Percentiles rank a stretch among this genome's conserved stretches.
Conservation (phyloP, 2,797 vertebrate species). For the Capromys pilorides region DNA sequence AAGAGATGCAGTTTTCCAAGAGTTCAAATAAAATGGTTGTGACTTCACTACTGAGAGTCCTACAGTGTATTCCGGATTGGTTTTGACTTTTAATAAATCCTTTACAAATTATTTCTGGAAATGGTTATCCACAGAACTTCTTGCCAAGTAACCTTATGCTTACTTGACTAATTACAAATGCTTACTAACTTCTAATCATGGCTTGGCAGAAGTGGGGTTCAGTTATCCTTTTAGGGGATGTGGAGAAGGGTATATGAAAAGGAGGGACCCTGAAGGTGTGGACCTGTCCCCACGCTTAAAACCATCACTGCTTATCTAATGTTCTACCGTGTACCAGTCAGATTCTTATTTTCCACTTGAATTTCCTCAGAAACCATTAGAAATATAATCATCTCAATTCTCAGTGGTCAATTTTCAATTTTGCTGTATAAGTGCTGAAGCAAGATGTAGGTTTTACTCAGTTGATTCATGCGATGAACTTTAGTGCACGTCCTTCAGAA, state of each 20-base stretch:
- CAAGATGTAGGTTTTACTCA: slow-evolving; percentile 14
- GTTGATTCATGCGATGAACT: slow-evolving; percentile 3
- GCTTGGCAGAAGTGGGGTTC: neutral
- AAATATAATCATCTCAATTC: slow-evolving; percentile 58
- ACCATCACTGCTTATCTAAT: neutral
- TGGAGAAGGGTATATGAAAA: neutral
- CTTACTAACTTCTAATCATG: neutral
- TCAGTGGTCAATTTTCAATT: slow-evolving; percentile 53
- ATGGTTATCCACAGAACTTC: neutral
- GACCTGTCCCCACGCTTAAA: neutral
- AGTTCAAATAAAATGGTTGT: neutral
- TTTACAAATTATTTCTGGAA: slow-evolving; percentile 19
- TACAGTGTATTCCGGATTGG: neutral
- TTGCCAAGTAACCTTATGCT: neutral
- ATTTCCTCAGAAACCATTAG: slow-evolving; percentile 55
- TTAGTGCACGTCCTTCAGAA: slow-evolving; percentile 38
- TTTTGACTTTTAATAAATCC: slow-evolving; percentile 18
- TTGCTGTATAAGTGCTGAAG: slow-evolving; percentile 46
- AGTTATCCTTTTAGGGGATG: neutral
- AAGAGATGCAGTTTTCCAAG: neutral
- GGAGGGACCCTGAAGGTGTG: neutral
- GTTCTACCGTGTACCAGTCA: neutral
- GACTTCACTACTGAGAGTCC: neutral
- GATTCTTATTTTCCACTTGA: slow-evolving; percentile 38
- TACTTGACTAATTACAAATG: neutral